These are phyloP conservation scores for Malurus melanocephalus DNA, from an alignment of 2,113 vertebrate species.

Conservation along the genomic window DNA sequence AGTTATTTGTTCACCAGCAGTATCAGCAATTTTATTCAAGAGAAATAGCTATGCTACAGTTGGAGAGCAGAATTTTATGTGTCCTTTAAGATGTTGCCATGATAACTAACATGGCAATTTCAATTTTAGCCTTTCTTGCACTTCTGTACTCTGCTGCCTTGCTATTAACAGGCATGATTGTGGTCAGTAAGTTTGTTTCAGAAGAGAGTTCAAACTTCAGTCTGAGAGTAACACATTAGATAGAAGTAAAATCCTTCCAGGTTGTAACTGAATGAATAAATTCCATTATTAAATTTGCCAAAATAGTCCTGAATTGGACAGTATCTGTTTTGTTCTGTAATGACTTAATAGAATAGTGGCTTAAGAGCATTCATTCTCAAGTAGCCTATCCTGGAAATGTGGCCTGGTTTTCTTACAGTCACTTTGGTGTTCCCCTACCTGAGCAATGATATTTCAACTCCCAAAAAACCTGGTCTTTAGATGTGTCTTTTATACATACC, in stretches of 20 bases:
- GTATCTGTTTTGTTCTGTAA: neutral
- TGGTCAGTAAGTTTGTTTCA: neutral
- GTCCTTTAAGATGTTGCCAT: neutral
- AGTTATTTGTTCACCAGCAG: neutral
- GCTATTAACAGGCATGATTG: neutral
- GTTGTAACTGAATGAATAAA: neutral
- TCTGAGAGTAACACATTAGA: neutral
- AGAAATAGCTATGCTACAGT: neutral
- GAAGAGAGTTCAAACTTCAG: neutral
- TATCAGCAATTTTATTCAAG: neutral
- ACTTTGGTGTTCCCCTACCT: neutral
- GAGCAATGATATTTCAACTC: neutral
- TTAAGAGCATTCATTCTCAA: neutral
- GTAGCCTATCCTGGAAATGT: neutral
- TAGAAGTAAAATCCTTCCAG: neutral
- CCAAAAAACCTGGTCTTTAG: neutral
- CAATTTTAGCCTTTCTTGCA: neutral
- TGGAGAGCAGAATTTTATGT: neutral
- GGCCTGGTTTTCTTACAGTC: neutral
- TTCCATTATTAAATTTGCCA: neutral
- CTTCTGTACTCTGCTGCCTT: neutral
- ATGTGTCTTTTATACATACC: neutral
- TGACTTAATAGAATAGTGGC: neutral
- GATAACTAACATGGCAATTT: neutral
- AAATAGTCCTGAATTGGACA: neutral